These are phyloP conservation scores for Zalophus californianus DNA, from an alignment of 2,797 vertebrate species.

Conservation along the genomic window DNA sequence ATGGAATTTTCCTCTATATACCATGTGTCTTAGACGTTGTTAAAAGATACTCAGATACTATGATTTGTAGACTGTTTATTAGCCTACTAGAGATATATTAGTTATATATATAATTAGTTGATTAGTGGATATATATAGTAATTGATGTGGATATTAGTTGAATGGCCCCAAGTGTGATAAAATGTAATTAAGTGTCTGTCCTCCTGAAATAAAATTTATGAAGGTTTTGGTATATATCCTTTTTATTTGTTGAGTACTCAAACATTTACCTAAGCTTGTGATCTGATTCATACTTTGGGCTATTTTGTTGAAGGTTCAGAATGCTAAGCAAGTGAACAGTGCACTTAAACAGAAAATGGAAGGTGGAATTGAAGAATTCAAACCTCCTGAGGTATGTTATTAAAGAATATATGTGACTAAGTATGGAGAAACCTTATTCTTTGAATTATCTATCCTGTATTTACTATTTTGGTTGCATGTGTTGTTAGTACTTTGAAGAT, in stretches of 20 bases:
- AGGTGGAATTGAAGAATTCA: slow-evolving; percentile 94
- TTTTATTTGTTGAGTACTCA: background rate
- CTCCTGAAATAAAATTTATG: slow-evolving; percentile 35
- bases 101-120: background rate
- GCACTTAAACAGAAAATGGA: slow-evolving; percentile 98
- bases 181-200: background rate
- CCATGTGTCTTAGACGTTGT: background rate
- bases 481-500: slow-evolving; percentile 22
- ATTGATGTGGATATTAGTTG: background rate
- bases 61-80: background rate
- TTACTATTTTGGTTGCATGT: background rate
- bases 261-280: slow-evolving; percentile 10
- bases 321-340: slow-evolving; percentile 99
- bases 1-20: background rate
- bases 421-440: background rate
- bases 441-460: background rate
- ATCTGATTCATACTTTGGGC: slow-evolving; percentile 82
- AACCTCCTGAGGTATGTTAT: slow-evolving; percentile 94
- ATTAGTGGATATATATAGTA: background rate
- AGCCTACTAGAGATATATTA: background rate
- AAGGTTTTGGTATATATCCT: background rate
- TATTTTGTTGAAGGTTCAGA: slow-evolving; percentile 95
- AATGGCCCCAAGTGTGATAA: background rate
- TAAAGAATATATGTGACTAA: background rate
- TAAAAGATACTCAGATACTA: background rate